Evolutionary conservation across 2,797 vertebrate species (phyloP).

Genomic region (Sylvia borin): DNA sequence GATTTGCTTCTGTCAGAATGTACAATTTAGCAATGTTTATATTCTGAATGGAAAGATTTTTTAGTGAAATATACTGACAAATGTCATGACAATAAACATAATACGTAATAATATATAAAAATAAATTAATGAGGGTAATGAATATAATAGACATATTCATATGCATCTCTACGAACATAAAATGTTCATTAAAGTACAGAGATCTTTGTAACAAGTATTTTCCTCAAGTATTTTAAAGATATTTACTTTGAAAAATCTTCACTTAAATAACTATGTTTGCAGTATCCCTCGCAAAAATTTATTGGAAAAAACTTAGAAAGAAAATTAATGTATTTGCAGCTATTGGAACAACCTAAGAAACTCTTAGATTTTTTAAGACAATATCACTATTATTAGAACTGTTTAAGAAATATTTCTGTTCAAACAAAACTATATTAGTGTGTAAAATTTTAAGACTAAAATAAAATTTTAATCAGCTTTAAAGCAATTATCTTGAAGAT

Average conservation of each 20-base stretch:
- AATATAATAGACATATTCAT: too few species aligned
- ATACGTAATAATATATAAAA: background rate
- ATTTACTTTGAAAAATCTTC: background rate
- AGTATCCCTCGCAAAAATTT: background rate
- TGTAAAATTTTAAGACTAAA: background rate
- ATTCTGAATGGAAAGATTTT: background rate
- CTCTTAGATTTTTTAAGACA: background rate
- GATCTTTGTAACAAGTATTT: background rate
- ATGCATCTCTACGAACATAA: background rate
- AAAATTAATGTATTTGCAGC: background rate
- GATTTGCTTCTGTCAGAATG: background rate
- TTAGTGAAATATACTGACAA: background rate
- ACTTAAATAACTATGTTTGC: background rate
- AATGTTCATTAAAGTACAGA: background rate
- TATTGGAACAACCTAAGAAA: background rate
- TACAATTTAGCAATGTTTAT: fast-evolving
- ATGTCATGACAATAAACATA: background rate
- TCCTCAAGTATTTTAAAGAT: background rate
- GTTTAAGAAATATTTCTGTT: background rate
- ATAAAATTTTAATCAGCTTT: background rate
- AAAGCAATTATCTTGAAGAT: background rate
- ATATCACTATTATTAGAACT: background rate
- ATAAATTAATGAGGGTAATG: background rate
- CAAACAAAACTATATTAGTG: background rate
- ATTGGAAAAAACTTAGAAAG: background rate